These are phyloP conservation scores for Calephelis virginiensis DNA, from an alignment of 1,140 invertebrate genomes.

Conservation along the genomic window DNA sequence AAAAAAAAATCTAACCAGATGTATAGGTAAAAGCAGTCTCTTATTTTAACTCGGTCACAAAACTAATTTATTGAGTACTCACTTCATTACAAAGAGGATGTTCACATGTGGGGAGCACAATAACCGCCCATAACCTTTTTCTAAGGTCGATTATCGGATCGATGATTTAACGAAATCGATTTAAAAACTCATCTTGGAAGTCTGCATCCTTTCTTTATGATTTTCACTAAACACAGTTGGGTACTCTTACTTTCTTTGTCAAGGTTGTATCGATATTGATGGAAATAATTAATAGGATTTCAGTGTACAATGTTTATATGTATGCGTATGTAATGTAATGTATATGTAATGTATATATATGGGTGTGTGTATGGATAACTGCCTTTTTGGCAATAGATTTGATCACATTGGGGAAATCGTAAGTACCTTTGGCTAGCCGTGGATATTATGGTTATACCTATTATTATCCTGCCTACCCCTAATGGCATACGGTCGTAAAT, in stretches of 20 bases:
- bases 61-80: not conserved
- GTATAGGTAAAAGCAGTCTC: not conserved
- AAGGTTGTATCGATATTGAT: not conserved
- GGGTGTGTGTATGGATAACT: too few relatives aligned
- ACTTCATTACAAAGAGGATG: conserved; percentile 45
- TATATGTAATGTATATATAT: too few relatives aligned
- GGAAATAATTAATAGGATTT: too few relatives aligned
- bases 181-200: conserved; percentile 61
- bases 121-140: conserved; percentile 66
- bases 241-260: not conserved
- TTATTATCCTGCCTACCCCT: too few relatives aligned
- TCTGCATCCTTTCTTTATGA: conserved; percentile 43
- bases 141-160: conserved; percentile 72
- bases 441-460: too few relatives aligned
- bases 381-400: too few relatives aligned
- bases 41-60: not conserved
- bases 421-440: too few relatives aligned
- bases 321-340: too few relatives aligned
- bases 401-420: too few relatives aligned
- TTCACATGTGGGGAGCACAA: conserved; percentile 62
- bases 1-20: not conserved
- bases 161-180: conserved; percentile 75
- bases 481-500: too few relatives aligned
- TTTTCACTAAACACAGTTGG: conserved; percentile 1
- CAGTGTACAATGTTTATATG: too few relatives aligned